phyloP scores from a whole-genome alignment of 2,113 vertebrate species.

The Eublepharis macularius region DNA sequence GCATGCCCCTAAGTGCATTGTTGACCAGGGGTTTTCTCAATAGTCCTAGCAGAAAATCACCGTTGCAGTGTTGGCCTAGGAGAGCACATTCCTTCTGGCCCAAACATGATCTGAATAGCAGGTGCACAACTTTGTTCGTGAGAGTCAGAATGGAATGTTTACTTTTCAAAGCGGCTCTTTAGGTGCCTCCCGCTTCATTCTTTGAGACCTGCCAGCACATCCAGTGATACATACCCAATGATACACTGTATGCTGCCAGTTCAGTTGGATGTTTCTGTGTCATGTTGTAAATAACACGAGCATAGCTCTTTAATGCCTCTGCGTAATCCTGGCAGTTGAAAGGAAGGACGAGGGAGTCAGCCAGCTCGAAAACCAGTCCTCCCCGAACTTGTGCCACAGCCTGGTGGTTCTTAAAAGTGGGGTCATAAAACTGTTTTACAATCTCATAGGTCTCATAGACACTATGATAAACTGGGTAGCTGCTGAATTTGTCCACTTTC shows the following conservation, averaged over 20 bases:
- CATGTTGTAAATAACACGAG: conserved; percentile 77
- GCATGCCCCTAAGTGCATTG: too few species aligned
- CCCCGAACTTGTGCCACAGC: conserved; percentile 88
- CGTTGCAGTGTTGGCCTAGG: too few species aligned
- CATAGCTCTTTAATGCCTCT: conserved; percentile 77
- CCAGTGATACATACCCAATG: conserved; percentile 81
- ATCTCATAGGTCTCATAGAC: conserved; percentile 94
- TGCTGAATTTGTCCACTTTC: conserved; percentile 85
- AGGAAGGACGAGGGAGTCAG: conserved; percentile 83
- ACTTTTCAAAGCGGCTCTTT: too few species aligned
- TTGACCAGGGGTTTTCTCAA: too few species aligned
- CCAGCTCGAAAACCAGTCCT: conserved; percentile 85
- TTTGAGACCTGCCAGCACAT: not conserved
- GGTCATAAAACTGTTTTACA: conserved; percentile 92
- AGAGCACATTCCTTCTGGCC: too few species aligned
- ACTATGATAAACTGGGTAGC: conserved; percentile 93
- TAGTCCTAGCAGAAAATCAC: too few species aligned
- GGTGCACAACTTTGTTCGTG: too few species aligned
- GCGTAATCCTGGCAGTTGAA: conserved; percentile 88
- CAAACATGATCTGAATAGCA: too few species aligned
- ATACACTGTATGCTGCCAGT: conserved; percentile 76
- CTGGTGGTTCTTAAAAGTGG: conserved; percentile 85
- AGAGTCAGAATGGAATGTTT: too few species aligned
- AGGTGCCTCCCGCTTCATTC: not conserved
- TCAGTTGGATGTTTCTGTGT: conserved; percentile 75